Evolutionary conservation across 2,888 invertebrate species (phyloP), one percentile per base, ranked within the genome.

Genomic region (Acleris laterana): DNA sequence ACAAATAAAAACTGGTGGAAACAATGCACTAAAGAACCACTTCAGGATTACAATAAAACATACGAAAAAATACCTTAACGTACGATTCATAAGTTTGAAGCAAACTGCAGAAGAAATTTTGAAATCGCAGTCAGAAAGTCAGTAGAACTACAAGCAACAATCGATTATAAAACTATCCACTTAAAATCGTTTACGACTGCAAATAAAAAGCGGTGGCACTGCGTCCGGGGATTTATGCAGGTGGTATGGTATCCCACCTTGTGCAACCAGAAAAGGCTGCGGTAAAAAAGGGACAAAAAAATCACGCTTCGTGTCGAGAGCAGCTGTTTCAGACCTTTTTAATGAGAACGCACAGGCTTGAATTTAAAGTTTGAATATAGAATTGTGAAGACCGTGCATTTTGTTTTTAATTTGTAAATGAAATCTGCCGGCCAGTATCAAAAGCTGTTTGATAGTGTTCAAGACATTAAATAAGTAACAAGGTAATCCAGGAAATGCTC

Each of bases 211-310:
- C 28, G 20, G 48, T 9, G 58, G 19, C 13, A 49, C 50, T 44
- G 51, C 48, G 62, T 66, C 62, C 56, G 62, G 48, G 62, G 62
- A 62, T 66, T 66, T 62, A 70, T 68, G 80, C 86, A 85, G 86
- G 84, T 86, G 85, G 71, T 67, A 65, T 86, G 85, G 71, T 67
- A 65, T 68, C 70, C 72, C 86, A 86, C 84, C 86, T 86, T 85
- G 85, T 76, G 79, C 71, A 73, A 70, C 73, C 68, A 32, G 68
- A 59, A 59, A 64, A 60, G 70, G 68, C 68, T 63, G 69, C 68
- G 64, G 73, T 71, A 71, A 76, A 74, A 80, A 74, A 72, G 68
- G 46, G 9, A 48, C 73, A 73, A 77, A 75, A 75, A 63, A 62
- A 62, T 68, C 53, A 64, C 65, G 60, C 57, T 50, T 61, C 60